Evolutionary conservation across 2,888 invertebrate species (phyloP), one percentile per base, ranked within the genome.

Genomic region (Agelastica alni): DNA sequence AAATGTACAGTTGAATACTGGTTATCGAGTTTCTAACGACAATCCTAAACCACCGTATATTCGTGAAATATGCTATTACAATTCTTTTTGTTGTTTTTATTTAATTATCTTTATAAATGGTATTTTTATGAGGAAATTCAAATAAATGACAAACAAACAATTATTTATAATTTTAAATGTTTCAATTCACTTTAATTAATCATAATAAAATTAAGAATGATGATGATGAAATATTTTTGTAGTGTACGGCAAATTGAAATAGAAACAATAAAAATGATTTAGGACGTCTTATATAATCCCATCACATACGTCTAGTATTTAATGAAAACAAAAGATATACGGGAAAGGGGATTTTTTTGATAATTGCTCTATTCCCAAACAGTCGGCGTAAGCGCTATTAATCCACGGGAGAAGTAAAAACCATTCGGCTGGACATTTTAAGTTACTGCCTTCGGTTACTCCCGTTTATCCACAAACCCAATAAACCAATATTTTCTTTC

Each of bases 321-420:
- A 64, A 64, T 64, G 65, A 61, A 59, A 61, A 61, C 56, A 59
- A 62, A 55, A 62, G 32, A 45, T 17, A 36, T 18, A 18, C 12
- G 12, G 49, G 13, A 14, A 45, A 37, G 13, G 30, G 14, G 26
- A 61, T 62, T 67, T 64, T 68, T 66, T 66, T 63, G 68, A 68
- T 70, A 71, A 71, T 71, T 69, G 66, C 64, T 45, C 60, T 59
- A 60, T 67, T 66, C 46, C 61, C 59, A 69, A 65, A 65, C 68
- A 64, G 69, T 58, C 56, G 63, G 65, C 69, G 69, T 69, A 68
- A 69, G 67, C n/a, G 60, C 64, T 65, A 69, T 69, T 70, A 70
- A 71, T 70, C 69, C 64, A 63, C 63, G 60, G 64, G 68, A 67
- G 69, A 64, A 69, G 64, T 61, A 63, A 65, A 66, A 67, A 67